Evolutionary conservation across 2,888 invertebrate species (phyloP).

Genomic region (Platerodrilus igneus): DNA sequence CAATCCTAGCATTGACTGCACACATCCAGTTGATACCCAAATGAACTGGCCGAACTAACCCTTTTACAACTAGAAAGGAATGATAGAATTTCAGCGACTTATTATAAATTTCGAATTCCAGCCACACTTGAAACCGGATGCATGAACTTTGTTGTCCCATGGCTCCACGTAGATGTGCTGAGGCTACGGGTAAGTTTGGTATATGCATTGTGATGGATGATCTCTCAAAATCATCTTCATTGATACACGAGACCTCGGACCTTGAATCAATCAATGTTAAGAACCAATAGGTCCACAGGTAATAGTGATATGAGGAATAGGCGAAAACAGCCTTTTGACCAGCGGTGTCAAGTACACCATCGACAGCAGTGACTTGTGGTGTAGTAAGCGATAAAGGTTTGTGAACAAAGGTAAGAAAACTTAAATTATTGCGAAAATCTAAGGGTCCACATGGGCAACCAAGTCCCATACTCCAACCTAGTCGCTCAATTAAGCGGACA

Average conservation of each 20-base stretch:
- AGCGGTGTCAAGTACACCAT: background rate
- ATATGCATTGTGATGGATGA: constrained; percentile 2
- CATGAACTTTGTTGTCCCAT: constrained; percentile 19
- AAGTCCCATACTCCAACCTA: no score
- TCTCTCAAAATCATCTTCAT: constrained; percentile 14
- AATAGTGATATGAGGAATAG: background rate
- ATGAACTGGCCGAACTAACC: constrained; percentile 22
- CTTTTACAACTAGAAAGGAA: constrained; percentile 21
- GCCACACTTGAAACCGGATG: constrained; percentile 14
- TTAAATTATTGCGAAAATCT: no score
- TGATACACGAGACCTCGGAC: constrained; percentile 22
- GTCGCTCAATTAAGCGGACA: no score
- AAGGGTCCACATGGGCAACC: no score
- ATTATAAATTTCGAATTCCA: constrained; percentile 7
- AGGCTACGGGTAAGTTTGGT: constrained; percentile 21
- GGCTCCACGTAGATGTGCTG: constrained; percentile 17
- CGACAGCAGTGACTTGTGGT: no score
- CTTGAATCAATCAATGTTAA: constrained; percentile 22
- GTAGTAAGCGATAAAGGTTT: no score
- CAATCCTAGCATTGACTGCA: constrained; percentile 10
- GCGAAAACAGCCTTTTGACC: background rate
- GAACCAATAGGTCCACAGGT: constrained; percentile 1
- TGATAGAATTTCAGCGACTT: background rate
- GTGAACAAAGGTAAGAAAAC: no score
- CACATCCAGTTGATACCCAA: constrained; percentile 20